These are phyloP conservation scores for Palythoa grandiflora DNA, from an alignment of 92 coral and sea anemone genomes.

Conservation along the genomic window DNA sequence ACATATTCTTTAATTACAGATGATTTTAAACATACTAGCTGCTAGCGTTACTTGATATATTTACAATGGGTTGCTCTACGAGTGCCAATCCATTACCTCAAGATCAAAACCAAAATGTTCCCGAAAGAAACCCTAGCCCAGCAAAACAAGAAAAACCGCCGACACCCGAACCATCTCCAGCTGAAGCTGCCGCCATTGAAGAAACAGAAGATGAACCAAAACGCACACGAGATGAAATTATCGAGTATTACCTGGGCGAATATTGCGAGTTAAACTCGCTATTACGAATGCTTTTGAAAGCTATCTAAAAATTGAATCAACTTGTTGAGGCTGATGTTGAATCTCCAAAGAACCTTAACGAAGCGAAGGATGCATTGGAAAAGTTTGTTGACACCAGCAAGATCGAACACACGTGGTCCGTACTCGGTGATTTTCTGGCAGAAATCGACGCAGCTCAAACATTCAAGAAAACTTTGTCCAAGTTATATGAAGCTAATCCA, in stretches of 20 bases:
- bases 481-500: background rate
- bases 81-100: background rate
- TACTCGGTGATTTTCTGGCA: constrained; percentile 18
- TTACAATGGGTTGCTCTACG: constrained; percentile 18
- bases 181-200: background rate
- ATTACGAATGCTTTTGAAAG: constrained; percentile 10
- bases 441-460: constrained; percentile 4
- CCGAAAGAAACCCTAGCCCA: background rate
- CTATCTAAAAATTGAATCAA: background rate
- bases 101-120: background rate
- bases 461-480: background rate
- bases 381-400: constrained; percentile 38
- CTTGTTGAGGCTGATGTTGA: background rate
- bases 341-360: constrained; percentile 12
- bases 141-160: background rate
- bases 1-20: too few species aligned
- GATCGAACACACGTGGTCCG: constrained; percentile 19
- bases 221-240: constrained; percentile 30
- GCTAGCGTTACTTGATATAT: background rate
- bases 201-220: background rate
- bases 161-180: background rate
- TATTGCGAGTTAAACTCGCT: constrained; percentile 29
- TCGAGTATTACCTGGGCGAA: constrained; percentile 15
- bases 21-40: background rate
- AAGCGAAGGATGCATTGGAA: constrained; percentile 23